These are phyloP conservation scores for Blastobasis adustella DNA, from an alignment of 2,888 invertebrate species.

Conservation along the genomic window DNA sequence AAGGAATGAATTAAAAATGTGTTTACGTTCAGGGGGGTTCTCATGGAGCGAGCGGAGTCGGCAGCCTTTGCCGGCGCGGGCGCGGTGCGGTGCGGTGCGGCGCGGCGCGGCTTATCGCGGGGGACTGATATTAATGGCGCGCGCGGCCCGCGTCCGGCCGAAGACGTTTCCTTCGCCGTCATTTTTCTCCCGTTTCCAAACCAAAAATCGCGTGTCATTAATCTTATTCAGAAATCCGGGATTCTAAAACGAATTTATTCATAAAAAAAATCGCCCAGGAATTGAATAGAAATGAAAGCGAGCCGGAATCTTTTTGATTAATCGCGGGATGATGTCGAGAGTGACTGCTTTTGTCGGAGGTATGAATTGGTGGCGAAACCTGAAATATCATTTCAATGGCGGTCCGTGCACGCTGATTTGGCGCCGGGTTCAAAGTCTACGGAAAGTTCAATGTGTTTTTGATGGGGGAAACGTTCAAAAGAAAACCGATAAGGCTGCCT, in stretches of 20 bases:
- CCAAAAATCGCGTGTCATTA: constrained; percentile 32
- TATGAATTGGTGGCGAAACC: constrained; percentile 4
- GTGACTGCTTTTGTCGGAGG: constrained; percentile 35
- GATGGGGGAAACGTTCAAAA: too few relatives aligned
- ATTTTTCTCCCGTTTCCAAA: constrained; percentile 23
- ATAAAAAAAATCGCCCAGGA: constrained; percentile 36
- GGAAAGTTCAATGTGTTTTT: too few relatives aligned
- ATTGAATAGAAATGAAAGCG: constrained; percentile 45
- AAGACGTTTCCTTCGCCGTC: constrained; percentile 15
- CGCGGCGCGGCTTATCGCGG: constrained; percentile 6
- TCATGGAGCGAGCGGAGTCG: too few relatives aligned
- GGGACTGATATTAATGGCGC: constrained; percentile 15
- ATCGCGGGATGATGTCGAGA: constrained; percentile 31
- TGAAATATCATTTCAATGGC: neutral
- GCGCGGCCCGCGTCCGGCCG: constrained; percentile 4
- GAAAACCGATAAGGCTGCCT: too few relatives aligned
- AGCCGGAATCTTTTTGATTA: constrained; percentile 41
- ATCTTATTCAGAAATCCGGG: constrained; percentile 24
- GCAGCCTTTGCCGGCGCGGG: too few relatives aligned
- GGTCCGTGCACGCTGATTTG: neutral
- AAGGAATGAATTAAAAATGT: too few relatives aligned
- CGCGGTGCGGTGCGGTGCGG: too few relatives aligned
- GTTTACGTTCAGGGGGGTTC: too few relatives aligned
- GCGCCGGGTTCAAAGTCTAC: too few relatives aligned
- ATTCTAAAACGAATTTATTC: constrained; percentile 53